These are phyloP conservation scores for Larimichthys polyactis DNA, from an alignment of 2,113 vertebrate genomes.

Conservation along the genomic window DNA sequence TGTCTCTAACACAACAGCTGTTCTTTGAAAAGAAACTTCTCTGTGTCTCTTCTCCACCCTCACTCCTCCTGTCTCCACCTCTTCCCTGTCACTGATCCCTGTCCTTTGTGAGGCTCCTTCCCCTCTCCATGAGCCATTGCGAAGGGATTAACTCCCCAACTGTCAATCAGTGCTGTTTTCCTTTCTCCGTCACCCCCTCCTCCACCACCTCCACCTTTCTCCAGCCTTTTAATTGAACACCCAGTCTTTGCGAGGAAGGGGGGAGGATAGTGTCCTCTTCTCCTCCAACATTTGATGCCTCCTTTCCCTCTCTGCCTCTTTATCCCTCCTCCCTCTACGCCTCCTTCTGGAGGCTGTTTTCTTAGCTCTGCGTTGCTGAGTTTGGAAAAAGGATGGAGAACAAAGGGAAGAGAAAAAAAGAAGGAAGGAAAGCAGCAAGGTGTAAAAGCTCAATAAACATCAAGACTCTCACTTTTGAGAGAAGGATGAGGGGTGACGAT, in stretches of 20 bases:
- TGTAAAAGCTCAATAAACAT: conserved; percentile 47
- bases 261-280: not conserved
- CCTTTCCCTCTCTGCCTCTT: not conserved
- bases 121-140: conserved; percentile 77
- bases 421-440: conserved; percentile 11
- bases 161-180: conserved; percentile 82
- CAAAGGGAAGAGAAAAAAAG: conserved; percentile 1
- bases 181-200: conserved; percentile 52
- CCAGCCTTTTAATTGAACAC: conserved; percentile 44
- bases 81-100: conserved; percentile 77
- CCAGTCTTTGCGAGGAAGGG: not conserved
- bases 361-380: conserved; percentile 66
- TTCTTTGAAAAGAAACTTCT: conserved; percentile 28
- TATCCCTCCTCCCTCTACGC: conserved; percentile 5
- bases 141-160: conserved; percentile 79
- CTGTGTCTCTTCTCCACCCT: conserved; percentile 33
- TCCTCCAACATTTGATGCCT: conserved; percentile 24
- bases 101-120: conserved; percentile 76
- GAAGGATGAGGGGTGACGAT: conserved; percentile 5
- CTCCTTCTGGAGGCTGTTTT: conserved; percentile 38
- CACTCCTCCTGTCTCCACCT: conserved; percentile 46
- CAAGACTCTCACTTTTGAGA: conserved; percentile 24
- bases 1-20: conserved; percentile 59
- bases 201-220: conserved; percentile 29
- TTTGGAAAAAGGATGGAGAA: conserved; percentile 42